Conservation (phyloP, 2,113 vertebrate species). For the Daphoenositta chrysoptera region DNA sequence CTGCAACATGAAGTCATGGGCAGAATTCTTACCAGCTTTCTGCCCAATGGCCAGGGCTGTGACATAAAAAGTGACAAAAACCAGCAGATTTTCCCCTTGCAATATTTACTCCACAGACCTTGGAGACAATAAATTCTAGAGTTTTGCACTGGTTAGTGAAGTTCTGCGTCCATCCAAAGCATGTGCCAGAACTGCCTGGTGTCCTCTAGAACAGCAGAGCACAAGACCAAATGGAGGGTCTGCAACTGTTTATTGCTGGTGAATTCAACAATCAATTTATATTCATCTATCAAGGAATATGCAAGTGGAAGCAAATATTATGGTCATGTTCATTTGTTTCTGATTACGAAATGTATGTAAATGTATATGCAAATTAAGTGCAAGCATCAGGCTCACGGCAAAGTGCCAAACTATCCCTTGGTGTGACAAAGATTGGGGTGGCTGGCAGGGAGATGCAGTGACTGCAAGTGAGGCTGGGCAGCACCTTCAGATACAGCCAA, state of each 20-base stretch:
- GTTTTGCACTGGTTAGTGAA: background rate
- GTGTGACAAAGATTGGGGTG: background rate
- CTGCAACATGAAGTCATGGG: background rate
- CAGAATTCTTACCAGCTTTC: background rate
- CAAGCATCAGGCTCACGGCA: constrained; percentile 59
- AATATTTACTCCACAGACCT: background rate
- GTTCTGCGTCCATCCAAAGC: background rate
- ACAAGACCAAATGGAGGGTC: background rate
- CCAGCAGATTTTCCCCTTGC: background rate
- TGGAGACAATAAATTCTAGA: background rate
- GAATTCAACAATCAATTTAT: constrained; percentile 27
- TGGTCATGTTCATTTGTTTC: constrained; percentile 67
- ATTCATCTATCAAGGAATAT: constrained; percentile 55
- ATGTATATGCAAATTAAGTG: constrained; percentile 56
- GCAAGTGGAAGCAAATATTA: constrained; percentile 64
- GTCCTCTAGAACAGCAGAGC: background rate
- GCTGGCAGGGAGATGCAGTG: background rate
- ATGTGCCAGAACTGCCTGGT: background rate
- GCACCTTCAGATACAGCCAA: background rate
- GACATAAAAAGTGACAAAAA: background rate
- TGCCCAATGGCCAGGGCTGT: background rate
- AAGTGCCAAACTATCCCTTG: constrained; percentile 33
- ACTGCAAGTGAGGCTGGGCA: background rate
- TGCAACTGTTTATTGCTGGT: constrained; percentile 23
- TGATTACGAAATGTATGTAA: constrained; percentile 75